Base-by-base conservation (phyloP, 2,113 vertebrate species). In the Chrysemys picta region DNA sequence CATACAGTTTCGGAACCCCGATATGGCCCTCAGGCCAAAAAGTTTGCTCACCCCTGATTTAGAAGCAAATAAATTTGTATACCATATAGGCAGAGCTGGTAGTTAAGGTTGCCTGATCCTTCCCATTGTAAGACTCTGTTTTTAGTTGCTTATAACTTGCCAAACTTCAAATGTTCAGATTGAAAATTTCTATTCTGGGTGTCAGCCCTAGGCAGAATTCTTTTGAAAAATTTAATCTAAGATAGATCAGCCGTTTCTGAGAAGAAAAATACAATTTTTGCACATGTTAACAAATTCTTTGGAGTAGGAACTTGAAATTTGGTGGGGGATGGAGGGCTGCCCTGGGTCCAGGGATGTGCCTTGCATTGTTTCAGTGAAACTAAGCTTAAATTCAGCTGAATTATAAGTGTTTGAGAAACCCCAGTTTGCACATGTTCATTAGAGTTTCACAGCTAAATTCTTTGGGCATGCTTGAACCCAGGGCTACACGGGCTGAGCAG, bases 381-480 rank as follows among this genome's bases (percentile, higher is more conserved):
- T 45, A 31, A 93, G 79, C 79, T 57, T 72, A 6, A n/a, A 11
- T 75, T 54, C 84, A 65, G 42, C 79, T 90, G 1, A 2, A 50
- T 89, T 72, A 10, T 22, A 72, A 72, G 21, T 38, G n/a, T n/a
- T 11, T 21, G 17, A 65, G 82, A 95, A 94, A 95, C 56, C 53
- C 91, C 90, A 84, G 42, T 84, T 96, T 29, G 76, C 79, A 81
- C 8, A 57, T 13, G 56, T 92, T 94, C 85, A 84, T 91, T 62
- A 31, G 29, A 16, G 59, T 72, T 89, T 89, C 38, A 89, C 90
- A 96, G 89, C 80, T 86, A 72, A 88, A 93, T 56, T 92, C 85
- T 84, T 89, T 84, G 91, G 87, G 87, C 57, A 93, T 85, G 85
- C 91, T 95, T 88, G 29, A 62, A 62, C 13, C 29, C 79, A 91